Base-by-base conservation (phyloP, 1,140 invertebrate genomes). In the Drosophila sp. region DNA sequence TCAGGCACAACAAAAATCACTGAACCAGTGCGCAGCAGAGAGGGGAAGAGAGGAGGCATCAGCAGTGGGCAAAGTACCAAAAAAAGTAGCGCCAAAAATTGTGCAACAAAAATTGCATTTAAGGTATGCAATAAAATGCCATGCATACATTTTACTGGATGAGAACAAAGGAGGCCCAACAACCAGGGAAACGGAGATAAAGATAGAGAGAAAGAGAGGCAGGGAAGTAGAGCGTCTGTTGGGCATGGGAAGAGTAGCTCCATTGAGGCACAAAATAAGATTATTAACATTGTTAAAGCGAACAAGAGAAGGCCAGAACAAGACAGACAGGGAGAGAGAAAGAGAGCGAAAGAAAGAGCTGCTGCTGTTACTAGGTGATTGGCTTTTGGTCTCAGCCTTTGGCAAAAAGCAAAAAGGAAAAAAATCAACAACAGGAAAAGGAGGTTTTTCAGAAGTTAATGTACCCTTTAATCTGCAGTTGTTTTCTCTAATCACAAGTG, bases 221-320 rank as follows among this genome's bases (percentile, higher is more conserved):
- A 61, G 27, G 23, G 23, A 23, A 32, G 17, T 5, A n/a, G 32
- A 3, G 11, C 2, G 56, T 30, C 2, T 32, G 29, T 7, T 10
- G 30, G 25, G 56, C 6, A 7, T 5, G 10, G 33, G 57, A 61
- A 58, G 50, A 55, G 67, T 58, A 68, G 57, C 57, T 87, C 76
- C 72, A 86, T 86, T 86, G 83, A 79, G 79, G 82, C 83, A 83
- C 82, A 87, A 86, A 87, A 86, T 86, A 86, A 86, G 82, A 86
- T 86, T 86, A 86, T 86, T 86, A 86, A 86, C 83, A 78, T 86
- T 86, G 83, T 87, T 86, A 86, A 86, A 86, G 65, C 79, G 83
- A 86, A 83, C 83, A 80, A 79, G 74, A 38, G 61, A 56, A 73
- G 35, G 35, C 35, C 35, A 38, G 8, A 38, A 38, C 35, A 38